Evolutionary conservation across 2,113 vertebrate genomes (phyloP), one percentile per base, ranked within the genome.

Genomic region (Canis aureus): DNA sequence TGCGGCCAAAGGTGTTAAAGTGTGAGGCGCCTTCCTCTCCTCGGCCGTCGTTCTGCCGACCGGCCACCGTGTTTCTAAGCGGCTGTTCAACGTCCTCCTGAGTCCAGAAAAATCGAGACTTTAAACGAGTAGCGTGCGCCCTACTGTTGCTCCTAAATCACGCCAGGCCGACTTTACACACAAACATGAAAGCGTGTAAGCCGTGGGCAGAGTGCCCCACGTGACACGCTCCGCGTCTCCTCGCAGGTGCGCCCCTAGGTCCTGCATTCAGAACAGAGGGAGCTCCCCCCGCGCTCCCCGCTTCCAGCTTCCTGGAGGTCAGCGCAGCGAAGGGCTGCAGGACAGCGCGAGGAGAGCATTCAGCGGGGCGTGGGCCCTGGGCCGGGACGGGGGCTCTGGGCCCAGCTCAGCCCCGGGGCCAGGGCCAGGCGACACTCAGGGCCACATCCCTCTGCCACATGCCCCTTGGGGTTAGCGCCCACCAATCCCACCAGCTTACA

Each of bases 401-500:
- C 43, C 43, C 43, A 43, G 43, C 43, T 43, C 43, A 1, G 43
- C 43, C 43, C 43, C 6, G 43, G 43, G 43, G 43, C 95, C 86
- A 89, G 71, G 60, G 27, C 84, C 87, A 69, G 76, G 71, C 97
- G 98, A 67, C 43, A 74, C 69, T 91, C 11, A 27, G 5, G 84
- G 95, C 97, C 97, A 84, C 62, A 35, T 96, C 95, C 94, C 97
- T 86, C 20, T 69, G 62, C 96, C 97, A 98, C 97, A 96, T 94
- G 97, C 97, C 94, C 97, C 96, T 95, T 91, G 38, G 32, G 64
- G 95, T 93, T 97, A 97, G 97, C 13, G 29, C 92, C 97, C 94
- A 98, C 98, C 98, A 98, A 92, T 97, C 96, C 97, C 89, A 97
- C 95, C 97, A 93, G 97, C 97, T 97, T 97, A 98, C 1, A 6